A percentile compares a stretch with the other conserved stretches of the same genome.
These are phyloP conservation scores for Xanthostigma xanthostigma DNA, from an alignment of 2,888 invertebrate genomes.

Conservation along the genomic window DNA sequence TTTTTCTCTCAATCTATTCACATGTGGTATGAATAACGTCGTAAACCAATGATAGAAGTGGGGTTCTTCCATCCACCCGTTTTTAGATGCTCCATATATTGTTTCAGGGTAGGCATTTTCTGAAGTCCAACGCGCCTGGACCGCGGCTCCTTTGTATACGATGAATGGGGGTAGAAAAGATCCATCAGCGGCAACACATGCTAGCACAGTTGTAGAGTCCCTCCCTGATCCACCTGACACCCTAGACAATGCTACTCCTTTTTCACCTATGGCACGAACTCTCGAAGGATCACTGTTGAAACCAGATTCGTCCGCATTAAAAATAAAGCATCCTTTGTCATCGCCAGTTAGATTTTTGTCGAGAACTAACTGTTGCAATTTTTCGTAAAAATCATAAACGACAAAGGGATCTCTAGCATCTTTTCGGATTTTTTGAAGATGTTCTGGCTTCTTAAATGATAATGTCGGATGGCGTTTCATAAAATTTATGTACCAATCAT, in stretches of 20 bases:
- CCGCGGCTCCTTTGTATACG: constrained; percentile 12
- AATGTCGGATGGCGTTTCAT: constrained; percentile 9
- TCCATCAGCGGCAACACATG: constrained; percentile 12
- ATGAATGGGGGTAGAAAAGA: constrained; percentile 12
- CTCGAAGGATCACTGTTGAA: constrained; percentile 12
- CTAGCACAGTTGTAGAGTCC: too few relatives aligned
- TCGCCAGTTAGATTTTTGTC: too few relatives aligned
- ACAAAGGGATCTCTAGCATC: constrained; percentile 10
- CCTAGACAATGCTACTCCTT: constrained; percentile 10
- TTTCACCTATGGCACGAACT: constrained; percentile 12
- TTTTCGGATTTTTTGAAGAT: constrained; percentile 10
- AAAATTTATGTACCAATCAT: too few relatives aligned
- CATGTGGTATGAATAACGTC: background rate
- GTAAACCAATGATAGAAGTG: constrained; percentile 2
- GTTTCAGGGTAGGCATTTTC: constrained; percentile 11
- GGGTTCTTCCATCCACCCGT: constrained; percentile 15
- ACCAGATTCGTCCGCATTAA: constrained; percentile 13
- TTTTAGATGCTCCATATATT: constrained; percentile 11
- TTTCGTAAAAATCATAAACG: constrained; percentile 13
- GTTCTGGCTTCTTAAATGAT: constrained; percentile 12
- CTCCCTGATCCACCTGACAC: constrained; percentile 12
- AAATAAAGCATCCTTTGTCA: constrained; percentile 6
- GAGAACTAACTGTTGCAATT: too few relatives aligned
- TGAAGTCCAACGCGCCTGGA: constrained; percentile 11
- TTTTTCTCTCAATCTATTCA: background rate